phyloP scores from a whole-genome alignment of 2,888 invertebrate genomes.

The Meiosimyza platycephala region DNA sequence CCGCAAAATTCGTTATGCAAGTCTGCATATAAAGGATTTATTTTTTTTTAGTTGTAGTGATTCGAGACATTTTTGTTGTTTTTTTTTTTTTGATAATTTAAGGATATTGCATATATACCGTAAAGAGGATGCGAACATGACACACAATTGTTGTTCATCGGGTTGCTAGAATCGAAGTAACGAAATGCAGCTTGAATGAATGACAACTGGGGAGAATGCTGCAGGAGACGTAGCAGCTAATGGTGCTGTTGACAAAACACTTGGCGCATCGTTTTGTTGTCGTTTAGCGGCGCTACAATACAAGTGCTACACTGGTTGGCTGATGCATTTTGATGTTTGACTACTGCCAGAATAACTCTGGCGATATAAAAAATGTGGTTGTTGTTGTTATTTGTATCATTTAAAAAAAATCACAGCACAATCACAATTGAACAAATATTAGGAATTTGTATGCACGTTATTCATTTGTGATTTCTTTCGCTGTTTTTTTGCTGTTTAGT shows the following conservation, averaged over 20 bases:
- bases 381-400: not conserved
- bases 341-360: not conserved
- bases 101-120: conserved; percentile 1
- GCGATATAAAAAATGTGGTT: not conserved
- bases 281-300: conserved; percentile 7
- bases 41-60: conserved; percentile 13
- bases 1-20: conserved; percentile 26
- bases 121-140: not conserved
- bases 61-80: not conserved
- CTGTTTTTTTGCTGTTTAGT: conserved; percentile 31
- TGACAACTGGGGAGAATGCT: too few relatives aligned
- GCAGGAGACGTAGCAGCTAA: conserved; percentile 18
- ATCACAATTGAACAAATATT: conserved; percentile 30
- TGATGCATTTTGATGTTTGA: not conserved
- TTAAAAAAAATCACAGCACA: not conserved
- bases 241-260: conserved; percentile 32
- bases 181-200: too few relatives aligned
- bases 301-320: not conserved
- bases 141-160: too few relatives aligned
- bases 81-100: conserved; percentile 14
- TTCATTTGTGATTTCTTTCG: conserved; percentile 12
- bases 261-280: conserved; percentile 2
- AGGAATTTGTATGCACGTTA: conserved; percentile 22
- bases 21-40: conserved; percentile 20
- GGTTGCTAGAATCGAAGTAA: too few relatives aligned